Percentiles rank a stretch among this genome's conserved stretches.
These are phyloP conservation scores for Anolis sagrei DNA, from an alignment of 2,113 vertebrate genomes.

Conservation along the genomic window DNA sequence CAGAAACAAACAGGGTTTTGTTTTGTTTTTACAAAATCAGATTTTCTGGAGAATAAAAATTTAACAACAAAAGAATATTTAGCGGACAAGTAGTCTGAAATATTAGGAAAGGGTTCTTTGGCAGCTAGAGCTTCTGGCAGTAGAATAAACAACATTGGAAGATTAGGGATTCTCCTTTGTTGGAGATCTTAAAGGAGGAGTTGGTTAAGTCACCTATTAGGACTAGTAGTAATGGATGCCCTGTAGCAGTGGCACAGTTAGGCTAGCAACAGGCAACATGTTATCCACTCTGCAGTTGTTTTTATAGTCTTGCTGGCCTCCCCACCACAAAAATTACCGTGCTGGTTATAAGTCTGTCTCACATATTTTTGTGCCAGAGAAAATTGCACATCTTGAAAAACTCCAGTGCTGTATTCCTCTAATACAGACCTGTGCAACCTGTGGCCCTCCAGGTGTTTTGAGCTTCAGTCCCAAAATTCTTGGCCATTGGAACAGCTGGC, in stretches of 20 bases:
- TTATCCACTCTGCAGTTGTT: neutral
- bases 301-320: neutral
- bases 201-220: neutral
- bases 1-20: conserved; percentile 8
- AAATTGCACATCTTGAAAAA: no score
- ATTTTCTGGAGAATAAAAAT: conserved; percentile 43
- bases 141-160: no score
- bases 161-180: neutral
- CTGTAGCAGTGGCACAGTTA: neutral
- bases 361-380: no score
- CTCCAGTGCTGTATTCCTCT: no score
- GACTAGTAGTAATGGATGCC: neutral
- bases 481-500: no score
- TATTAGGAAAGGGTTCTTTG: neutral
- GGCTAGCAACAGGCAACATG: neutral
- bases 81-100: neutral
- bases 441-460: no score
- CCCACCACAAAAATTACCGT: neutral
- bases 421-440: no score
- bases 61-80: conserved; percentile 22
- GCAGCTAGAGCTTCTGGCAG: neutral
- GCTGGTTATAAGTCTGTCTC: no score
- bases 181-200: neutral
- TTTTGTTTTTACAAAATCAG: conserved; percentile 9
- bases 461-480: no score